A percentile compares a stretch with the other conserved stretches of the same genome.
Conservation (phyloP, 2,113 vertebrate genomes). For the Morphnarchus princeps region DNA sequence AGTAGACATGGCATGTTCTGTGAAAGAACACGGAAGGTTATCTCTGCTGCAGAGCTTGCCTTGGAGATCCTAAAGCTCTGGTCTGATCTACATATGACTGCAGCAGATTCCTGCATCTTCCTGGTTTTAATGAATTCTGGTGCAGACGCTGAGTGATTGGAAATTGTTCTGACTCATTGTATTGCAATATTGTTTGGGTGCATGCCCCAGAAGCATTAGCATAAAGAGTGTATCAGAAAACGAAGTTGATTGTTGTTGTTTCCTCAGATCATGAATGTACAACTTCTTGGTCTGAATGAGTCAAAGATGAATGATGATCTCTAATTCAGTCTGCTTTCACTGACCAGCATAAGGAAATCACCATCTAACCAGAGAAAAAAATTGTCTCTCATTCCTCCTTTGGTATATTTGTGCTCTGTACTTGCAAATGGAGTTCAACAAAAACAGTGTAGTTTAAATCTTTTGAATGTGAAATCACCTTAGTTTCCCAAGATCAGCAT, state of each 20-base stretch:
- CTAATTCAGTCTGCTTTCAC: not conserved
- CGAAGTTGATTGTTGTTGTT: not conserved
- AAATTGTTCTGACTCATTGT: not conserved
- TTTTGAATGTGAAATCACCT: not conserved
- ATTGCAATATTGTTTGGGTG: not conserved
- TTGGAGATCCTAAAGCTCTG: not conserved
- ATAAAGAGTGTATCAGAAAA: not conserved
- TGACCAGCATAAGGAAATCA: not conserved
- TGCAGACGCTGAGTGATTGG: not conserved
- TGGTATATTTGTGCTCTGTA: not conserved
- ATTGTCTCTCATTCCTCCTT: not conserved
- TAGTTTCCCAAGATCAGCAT: not conserved
- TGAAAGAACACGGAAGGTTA: not conserved
- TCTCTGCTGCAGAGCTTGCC: not conserved
- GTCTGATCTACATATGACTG: not conserved
- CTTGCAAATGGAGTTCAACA: not conserved
- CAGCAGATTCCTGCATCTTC: not conserved
- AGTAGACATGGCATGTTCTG: not conserved
- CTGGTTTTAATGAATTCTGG: not conserved
- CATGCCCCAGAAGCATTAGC: not conserved
- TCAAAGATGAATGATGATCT: not conserved
- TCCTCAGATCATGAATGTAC: not conserved
- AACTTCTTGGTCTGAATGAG: not conserved
- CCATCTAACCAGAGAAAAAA: not conserved
- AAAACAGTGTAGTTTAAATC: not conserved